Evolutionary conservation across 2,888 invertebrate species (phyloP), one percentile per base, ranked within the genome.

Genomic region (Metellina segmentata): DNA sequence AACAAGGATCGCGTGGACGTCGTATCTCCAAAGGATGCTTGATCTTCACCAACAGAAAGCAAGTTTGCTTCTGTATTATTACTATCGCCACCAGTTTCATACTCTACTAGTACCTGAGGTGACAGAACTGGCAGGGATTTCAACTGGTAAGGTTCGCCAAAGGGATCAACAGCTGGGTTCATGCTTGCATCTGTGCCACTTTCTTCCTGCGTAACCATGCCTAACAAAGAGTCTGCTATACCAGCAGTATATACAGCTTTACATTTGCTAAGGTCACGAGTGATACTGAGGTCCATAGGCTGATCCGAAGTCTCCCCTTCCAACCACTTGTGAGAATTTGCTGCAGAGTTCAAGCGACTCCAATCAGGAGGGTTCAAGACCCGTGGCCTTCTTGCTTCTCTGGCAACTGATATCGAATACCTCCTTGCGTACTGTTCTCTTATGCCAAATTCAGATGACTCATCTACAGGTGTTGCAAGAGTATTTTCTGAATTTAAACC

Each of bases 281-380:
- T 83, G 11, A 93, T 74, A 52, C 93, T 93, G 69, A 93, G 87
- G 86, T 93, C 93, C 93, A 93, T 93, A 0, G 93, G 93, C 48
- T 93, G 93, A 83, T 93, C 93, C 13, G 85, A 81, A 70, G 71
- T 49, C 53, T 85, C 92, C n/a, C 34, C 70, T 61, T 88, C 83
- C 5, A 70, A 81, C 89, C 89, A 92, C 69, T 92, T 92, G 5
- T 69, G 85, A 52, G 85, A 49, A 34, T 34, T 34, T 16, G 34
- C n/a, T 77, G 71, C 61, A 13, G 61, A 34, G 48, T 74, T 69
- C 13, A 71, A 13, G 11, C 81, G 48, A 16, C 52, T 69, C 92
- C 92, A 92, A 48, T 89, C 86, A n/a, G 85, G 81, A 11, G 89
- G 69, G 11, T 82, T 61, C 51, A 88, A 49, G 19, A 85, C 13